Base-by-base conservation (phyloP, 2,888 invertebrate species). In the Catocala sponsa region DNA sequence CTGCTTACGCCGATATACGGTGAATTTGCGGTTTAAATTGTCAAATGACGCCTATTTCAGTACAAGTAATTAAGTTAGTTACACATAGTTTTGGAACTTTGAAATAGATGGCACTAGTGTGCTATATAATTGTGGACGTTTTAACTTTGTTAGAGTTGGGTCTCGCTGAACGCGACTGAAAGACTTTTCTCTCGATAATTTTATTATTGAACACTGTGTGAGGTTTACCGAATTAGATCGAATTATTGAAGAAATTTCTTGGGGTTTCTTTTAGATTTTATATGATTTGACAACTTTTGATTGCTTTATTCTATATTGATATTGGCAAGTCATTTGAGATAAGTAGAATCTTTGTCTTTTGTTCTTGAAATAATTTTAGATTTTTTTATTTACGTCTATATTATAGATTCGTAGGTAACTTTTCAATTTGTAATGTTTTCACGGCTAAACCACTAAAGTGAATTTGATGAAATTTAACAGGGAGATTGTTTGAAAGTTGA, bases 21-120 rank as follows among this genome's bases (percentile, higher is more conserved):
- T 50, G 54, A 64, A 71, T 59, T 68, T 68, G 48, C 11, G 50
- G 52, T 44, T 65, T 47, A 63, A 72, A 75, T 77, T 67, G 74
- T 79, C 68, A 72, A 74, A 72, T 72, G 59, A 61, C 68, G 61
- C 66, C 63, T 78, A 75, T 77, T 74, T 66, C 74, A 53, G 67
- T 63, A 63, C 41, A 53, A 54, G 58, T 79, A 79, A 78, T 78
- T 78, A 70, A 75, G 70, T 77, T 77, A 71, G 78, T 73, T 70
- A 73, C 71, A 73, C 65, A 71, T 63, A 68, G 75, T 64, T n/a
- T n/a, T 68, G 67, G 56, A 73, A 70, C 59, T 79, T 56, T 48
- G 63, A 67, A 66, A 71, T 64, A 65, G 59, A 72, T 75, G 70
- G 74, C 47, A 53, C 65, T 63, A 62, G 69, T 67, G 74, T 47